Conservation (phyloP, 2,888 invertebrate genomes). For the Pinctada fucata region DNA sequence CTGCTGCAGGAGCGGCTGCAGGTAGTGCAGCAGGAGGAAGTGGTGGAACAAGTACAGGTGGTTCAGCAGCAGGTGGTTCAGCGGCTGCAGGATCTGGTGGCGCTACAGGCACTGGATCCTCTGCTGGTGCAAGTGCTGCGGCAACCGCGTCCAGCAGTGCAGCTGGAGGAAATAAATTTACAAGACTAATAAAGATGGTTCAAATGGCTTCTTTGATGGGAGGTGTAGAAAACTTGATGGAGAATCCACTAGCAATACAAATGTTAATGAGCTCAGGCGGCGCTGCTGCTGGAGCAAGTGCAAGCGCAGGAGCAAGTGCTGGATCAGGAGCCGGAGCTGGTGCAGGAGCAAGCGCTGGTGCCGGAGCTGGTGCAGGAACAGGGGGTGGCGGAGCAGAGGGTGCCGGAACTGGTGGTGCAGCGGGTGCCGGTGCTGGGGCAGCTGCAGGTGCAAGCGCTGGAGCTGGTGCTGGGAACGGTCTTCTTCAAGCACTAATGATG, state of each 20-base stretch:
- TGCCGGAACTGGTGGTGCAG: no score
- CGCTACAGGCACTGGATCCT: neutral
- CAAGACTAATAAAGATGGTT: constrained; percentile 1
- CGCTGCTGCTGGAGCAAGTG: neutral
- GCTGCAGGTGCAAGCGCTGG: neutral
- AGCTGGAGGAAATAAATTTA: neutral
- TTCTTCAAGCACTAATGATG: neutral
- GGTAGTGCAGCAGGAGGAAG: neutral
- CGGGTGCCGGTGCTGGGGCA: neutral
- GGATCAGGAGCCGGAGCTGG: neutral
- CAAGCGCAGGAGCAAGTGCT: neutral
- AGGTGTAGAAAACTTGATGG: constrained; percentile 9
- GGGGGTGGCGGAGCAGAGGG: no score
- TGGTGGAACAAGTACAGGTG: neutral
- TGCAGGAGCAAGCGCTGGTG: neutral
- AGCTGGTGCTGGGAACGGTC: neutral
- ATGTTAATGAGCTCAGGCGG: constrained; percentile 3
- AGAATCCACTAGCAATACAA: constrained; percentile 1
- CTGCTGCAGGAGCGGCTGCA: neutral
- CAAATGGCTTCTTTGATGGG: constrained; percentile 4
- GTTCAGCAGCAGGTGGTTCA: neutral
- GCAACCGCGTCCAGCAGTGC: neutral
- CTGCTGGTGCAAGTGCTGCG: neutral
- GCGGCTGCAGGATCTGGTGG: neutral
- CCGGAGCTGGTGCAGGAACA: neutral